Percentiles rank a stretch among this genome's conserved stretches.
Conservation (phyloP, 1,140 invertebrate species). For the Atopsyche davidsoni region DNA sequence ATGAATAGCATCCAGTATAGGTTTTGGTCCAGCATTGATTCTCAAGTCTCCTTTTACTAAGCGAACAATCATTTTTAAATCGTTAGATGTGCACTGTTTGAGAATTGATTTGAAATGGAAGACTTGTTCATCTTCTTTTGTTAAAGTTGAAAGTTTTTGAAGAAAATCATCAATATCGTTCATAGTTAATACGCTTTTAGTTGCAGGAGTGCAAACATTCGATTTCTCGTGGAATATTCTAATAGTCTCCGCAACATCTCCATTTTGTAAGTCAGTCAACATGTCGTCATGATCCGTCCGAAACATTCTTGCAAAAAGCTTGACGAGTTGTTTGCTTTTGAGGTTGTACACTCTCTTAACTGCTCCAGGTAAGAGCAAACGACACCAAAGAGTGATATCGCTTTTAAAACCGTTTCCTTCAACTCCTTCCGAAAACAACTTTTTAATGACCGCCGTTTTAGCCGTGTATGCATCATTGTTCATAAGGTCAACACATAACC, state of each 20-base stretch:
- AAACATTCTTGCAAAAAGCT: constrained; percentile 81
- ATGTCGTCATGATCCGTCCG: constrained; percentile 68
- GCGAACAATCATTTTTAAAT: constrained; percentile 80
- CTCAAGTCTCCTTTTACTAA: constrained; percentile 86
- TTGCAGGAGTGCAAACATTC: constrained; percentile 50
- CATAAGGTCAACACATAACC: constrained; percentile 70
- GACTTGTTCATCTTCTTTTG: constrained; percentile 83
- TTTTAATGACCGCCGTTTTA: constrained; percentile 72
- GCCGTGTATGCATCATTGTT: constrained; percentile 71
- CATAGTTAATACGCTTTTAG: constrained; percentile 67
- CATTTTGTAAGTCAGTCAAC: constrained; percentile 79
- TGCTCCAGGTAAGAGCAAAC: constrained; percentile 75
- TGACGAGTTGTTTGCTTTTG: constrained; percentile 86
- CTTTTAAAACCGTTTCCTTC: constrained; percentile 66
- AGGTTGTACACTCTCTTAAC: constrained; percentile 84
- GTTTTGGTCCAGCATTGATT: constrained; percentile 88
- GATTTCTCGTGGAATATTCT: constrained; percentile 71
- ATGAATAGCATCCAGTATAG: constrained; percentile 81
- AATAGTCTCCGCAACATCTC: constrained; percentile 87
- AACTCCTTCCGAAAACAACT: constrained; percentile 61
- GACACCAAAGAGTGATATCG: constrained; percentile 76
- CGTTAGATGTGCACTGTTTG: constrained; percentile 72
- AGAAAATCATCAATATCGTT: constrained; percentile 75
- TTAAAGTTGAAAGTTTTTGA: constrained; percentile 63
- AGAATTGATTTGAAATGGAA: constrained; percentile 68